Conservation (phyloP, 2,888 invertebrate genomes). For the Entomobrya proxima region DNA sequence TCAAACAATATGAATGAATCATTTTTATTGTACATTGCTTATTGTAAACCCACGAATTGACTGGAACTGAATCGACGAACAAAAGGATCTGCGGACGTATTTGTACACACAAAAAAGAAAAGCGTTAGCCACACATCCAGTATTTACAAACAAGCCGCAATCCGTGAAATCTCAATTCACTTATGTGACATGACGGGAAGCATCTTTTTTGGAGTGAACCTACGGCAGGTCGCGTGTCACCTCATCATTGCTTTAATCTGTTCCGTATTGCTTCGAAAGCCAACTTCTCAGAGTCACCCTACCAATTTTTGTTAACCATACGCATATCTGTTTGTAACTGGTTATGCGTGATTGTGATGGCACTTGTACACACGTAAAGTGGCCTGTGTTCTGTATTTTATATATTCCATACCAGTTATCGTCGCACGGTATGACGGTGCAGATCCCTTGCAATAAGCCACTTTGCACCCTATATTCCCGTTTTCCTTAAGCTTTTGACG, state of each 20-base stretch:
- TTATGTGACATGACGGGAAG: slow-evolving; percentile 72
- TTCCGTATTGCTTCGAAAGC: slow-evolving; percentile 3
- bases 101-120: slow-evolving; percentile 40
- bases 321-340: background rate
- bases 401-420: background rate
- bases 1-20: background rate
- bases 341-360: background rate
- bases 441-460: background rate
- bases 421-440: slow-evolving; percentile 35
- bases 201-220: slow-evolving; percentile 68
- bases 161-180: slow-evolving; percentile 75
- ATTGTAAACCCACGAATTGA: slow-evolving; percentile 4
- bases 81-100: slow-evolving; percentile 25
- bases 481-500: slow-evolving; percentile 13
- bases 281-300: slow-evolving; percentile 24
- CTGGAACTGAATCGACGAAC: background rate
- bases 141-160: slow-evolving; percentile 75
- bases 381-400: slow-evolving; percentile 1
- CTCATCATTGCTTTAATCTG: background rate
- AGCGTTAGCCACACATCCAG: slow-evolving; percentile 73
- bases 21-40: background rate
- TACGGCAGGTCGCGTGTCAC: slow-evolving; percentile 65
- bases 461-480: background rate
- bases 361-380: slow-evolving; percentile 43
- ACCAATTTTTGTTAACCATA: background rate